Percentiles rank a stretch among this genome's conserved stretches.
Conservation (phyloP, 64 coral and sea anemone species). For the Montipora efflorescens region DNA sequence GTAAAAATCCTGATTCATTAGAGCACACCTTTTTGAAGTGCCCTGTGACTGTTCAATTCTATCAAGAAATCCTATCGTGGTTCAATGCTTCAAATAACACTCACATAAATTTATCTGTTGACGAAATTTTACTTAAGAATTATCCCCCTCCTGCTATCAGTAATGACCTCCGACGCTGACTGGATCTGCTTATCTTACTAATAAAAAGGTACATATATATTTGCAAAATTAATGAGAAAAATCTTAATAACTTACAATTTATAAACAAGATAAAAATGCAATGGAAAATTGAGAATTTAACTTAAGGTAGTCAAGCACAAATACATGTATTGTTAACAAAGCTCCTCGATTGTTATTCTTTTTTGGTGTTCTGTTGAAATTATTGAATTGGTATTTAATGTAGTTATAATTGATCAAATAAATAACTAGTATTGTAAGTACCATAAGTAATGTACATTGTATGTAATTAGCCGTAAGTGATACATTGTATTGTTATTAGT, state of each 20-base stretch:
- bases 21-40: slow-evolving; percentile 1
- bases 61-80: slow-evolving; percentile 1
- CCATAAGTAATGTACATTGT: no score
- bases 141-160: neutral
- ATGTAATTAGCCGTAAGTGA: no score
- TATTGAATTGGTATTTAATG: no score
- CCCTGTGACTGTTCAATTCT: neutral
- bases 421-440: no score
- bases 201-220: neutral
- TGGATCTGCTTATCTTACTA: neutral
- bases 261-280: slow-evolving; percentile 8
- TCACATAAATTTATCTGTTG: neutral
- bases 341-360: no score
- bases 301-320: neutral
- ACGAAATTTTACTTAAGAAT: neutral
- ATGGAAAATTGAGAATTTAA: slow-evolving; percentile 15
- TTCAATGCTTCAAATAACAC: neutral
- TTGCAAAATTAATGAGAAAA: neutral
- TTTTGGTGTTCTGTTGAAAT: no score
- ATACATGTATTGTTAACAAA: no score
- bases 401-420: no score
- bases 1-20: neutral
- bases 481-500: no score
- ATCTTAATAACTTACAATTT: neutral
- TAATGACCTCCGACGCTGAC: neutral